Base-by-base conservation (phyloP, 1,140 invertebrate species). In the Yoshiicerus persimilis region DNA sequence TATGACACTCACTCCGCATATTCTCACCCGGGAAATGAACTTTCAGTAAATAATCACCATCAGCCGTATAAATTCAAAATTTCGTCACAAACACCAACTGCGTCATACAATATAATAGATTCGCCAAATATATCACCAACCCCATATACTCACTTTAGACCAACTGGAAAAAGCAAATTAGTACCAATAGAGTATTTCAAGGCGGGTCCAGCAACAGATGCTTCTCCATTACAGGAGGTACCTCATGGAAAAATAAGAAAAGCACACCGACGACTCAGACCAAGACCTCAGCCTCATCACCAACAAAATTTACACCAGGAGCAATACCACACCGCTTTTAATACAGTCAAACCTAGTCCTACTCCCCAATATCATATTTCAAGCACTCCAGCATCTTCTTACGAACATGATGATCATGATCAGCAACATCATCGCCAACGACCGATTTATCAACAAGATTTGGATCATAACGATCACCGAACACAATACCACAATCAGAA, bases 151-250 rank as follows among this genome's bases (percentile, higher is more conserved):
- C 11, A 30, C 47, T 86, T 36, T 30, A 36, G 3, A 3, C 39
- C 30, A 80, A 56, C 27, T 8, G 85, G 64, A 4, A 88, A 89
- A 27, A 90, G 87, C 64, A 88, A 56, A 62, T 86, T 90, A 80
- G 47, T 90, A 13, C 89, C 89, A 4, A 87, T 90, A 5, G 86
- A 90, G 62, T 83, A 27, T 80, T 90, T 90, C 38, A 90, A 90
- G 66, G 89, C 89, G 20, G 89, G 89, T 6, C 89, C 89, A 38
- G 80, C 84, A n/a, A 80, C 75, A 34, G 32, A 80, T 23, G 36
- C 75, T 2, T 20, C 75, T 9, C 75, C 75, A 5, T 23, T 75
- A 30, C 27, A 47, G 41, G 11, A n/a, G n/a, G n/a, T 56, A 20
- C 13, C 3, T 56, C 47, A 70, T 10, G 66, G 16, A 38, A 38